Percentiles rank a stretch among this genome's conserved stretches.
Evolutionary conservation across 2,888 invertebrate genomes (phyloP).

Genomic region (Griposia aprilina): DNA sequence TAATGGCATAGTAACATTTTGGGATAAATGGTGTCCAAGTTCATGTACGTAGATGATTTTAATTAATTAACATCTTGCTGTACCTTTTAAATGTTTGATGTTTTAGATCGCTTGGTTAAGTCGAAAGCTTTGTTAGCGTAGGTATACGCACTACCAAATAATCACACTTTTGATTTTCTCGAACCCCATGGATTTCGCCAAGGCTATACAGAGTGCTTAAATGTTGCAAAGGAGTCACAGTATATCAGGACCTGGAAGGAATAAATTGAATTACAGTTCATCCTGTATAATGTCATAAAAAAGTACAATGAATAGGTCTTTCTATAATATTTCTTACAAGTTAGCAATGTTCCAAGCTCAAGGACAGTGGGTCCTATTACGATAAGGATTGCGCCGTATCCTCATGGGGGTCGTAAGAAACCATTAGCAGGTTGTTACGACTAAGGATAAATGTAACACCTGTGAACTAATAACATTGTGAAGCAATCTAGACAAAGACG

Average conservation of each 20-base stretch:
- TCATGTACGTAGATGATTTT: too few relatives aligned
- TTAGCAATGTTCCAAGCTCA: constrained; percentile 17
- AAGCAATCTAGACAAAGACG: neutral
- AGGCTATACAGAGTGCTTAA: neutral
- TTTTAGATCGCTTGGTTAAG: too few relatives aligned
- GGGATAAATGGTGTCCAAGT: too few relatives aligned
- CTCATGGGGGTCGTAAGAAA: constrained; percentile 28
- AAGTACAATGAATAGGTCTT: neutral
- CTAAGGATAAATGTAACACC: constrained; percentile 37
- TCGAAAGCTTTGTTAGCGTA: too few relatives aligned
- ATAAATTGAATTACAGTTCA: too few relatives aligned
- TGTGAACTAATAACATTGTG: constrained; percentile 37
- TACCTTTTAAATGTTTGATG: too few relatives aligned
- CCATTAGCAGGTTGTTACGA: constrained; percentile 12
- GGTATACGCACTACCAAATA: too few relatives aligned
- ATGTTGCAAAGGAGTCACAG: neutral
- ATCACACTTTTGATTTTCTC: too few relatives aligned
- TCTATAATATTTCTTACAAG: neutral
- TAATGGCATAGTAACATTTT: too few relatives aligned
- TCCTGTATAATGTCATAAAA: neutral
- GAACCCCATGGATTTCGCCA: neutral
- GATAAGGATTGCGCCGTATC: constrained; percentile 29
- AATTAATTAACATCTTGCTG: too few relatives aligned
- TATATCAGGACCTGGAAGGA: neutral
- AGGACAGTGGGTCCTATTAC: constrained; percentile 45